Conservation (phyloP, 2,888 invertebrate genomes). For the Acanthosepion pharaonis region DNA sequence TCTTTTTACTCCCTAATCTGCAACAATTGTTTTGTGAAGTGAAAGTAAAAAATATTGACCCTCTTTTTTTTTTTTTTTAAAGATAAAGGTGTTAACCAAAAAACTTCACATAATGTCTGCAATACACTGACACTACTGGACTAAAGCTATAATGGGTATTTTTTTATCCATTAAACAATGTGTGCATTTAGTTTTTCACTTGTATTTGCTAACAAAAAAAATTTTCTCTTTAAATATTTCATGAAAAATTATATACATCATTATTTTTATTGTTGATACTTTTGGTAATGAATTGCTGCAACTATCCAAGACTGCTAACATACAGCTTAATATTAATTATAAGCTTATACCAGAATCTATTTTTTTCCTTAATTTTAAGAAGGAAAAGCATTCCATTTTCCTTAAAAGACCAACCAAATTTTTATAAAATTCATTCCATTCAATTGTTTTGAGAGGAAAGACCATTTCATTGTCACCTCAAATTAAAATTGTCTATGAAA, state of each 20-base stretch:
- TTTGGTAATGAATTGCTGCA: no score
- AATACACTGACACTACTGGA: not conserved
- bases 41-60: not conserved
- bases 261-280: not conserved
- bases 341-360: not conserved
- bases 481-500: not conserved
- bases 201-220: not conserved
- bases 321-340: not conserved
- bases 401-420: not conserved
- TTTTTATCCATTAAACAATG: not conserved
- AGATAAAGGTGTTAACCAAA: not conserved
- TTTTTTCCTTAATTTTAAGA: no score
- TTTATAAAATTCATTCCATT: not conserved
- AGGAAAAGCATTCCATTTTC: no score
- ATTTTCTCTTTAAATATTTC: not conserved
- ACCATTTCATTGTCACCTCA: not conserved
- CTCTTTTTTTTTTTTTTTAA: no score
- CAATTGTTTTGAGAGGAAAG: no score
- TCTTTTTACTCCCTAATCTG: not conserved
- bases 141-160: not conserved
- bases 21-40: not conserved
- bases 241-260: not conserved
- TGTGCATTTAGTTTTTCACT: no score
- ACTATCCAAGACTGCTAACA: not conserved
- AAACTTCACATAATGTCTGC: not conserved